Evolutionary conservation across 1,140 invertebrate species (phyloP), one percentile per base, ranked within the genome.

Genomic region (Panagrolaimus sp.): DNA sequence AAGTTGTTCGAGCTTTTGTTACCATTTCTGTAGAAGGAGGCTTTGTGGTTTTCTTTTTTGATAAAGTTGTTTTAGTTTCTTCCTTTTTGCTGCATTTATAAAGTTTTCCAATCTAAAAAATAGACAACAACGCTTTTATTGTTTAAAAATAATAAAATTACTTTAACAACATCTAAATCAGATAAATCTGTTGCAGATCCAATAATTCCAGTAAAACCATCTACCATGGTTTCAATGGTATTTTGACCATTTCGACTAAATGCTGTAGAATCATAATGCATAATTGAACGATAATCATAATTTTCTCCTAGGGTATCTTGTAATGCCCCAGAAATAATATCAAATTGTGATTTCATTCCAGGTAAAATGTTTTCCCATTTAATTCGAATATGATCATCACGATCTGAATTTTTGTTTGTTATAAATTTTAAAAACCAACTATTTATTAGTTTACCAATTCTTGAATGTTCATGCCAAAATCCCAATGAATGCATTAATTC

Each of bases 311-410:
- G 78, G n/a, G 72, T 77, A 68, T 82, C 80, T 71, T 83, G 78
- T 4, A 83, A 65, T 8, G 80, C 81, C 2, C 79, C 70, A 13
- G 76, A 79, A 68, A 82, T 80, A 43, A 82, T 80, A 51, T 82
- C 79, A 63, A 82, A 82, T 65, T 82, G 80, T n/a, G 68, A 71
- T 53, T 83, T 80, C 81, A 81, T 83, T 48, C 79, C 79, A 62
- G 77, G 77, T 68, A 82, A 62, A 68, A 82, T 83, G 63, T 82
- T 82, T 47, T 82, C 81, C 80, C 80, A 82, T n/a, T 70, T 65
- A n/a, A 83, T 83, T 9, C 61, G 46, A 20, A 83, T 77, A 48
- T 84, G 73, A 44, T 84, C 72, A 53, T 81, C 79, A 1, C 79
- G 44, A 65, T 80, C n/a, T n/a, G n/a, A n/a, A n/a, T n/a, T n/a